phyloP scores from a whole-genome alignment of 1,140 invertebrate species.

The Philopotamus ludificatus region DNA sequence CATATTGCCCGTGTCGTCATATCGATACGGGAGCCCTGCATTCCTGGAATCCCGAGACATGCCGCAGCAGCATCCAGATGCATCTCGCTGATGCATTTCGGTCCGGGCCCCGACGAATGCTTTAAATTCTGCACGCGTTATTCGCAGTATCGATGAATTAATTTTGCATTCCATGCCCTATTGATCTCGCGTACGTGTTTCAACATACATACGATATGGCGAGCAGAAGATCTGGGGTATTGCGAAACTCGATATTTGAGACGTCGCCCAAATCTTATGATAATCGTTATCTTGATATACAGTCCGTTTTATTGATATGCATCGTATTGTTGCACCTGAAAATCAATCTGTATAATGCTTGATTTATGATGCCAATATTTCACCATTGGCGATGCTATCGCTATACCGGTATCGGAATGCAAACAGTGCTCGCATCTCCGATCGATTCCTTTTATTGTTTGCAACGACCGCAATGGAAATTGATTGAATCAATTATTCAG shows the following conservation, averaged over 20 bases:
- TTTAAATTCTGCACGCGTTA: slow-evolving; percentile 5
- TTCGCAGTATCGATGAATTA: neutral
- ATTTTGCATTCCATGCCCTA: neutral
- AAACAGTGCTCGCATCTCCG: neutral
- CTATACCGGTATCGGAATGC: neutral
- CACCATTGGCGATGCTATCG: neutral
- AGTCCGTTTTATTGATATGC: too few species aligned
- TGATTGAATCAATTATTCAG: neutral
- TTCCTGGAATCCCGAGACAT: slow-evolving; percentile 21
- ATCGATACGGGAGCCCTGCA: slow-evolving; percentile 10
- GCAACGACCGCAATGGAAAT: neutral
- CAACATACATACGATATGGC: too few species aligned
- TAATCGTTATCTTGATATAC: too few species aligned
- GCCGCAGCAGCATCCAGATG: slow-evolving; percentile 8
- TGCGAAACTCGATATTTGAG: too few species aligned
- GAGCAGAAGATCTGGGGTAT: too few species aligned
- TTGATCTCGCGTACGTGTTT: neutral
- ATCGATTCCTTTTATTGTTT: neutral
- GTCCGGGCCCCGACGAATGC: neutral
- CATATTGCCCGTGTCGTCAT: slow-evolving; percentile 18
- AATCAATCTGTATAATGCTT: too few species aligned
- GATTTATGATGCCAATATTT: neutral
- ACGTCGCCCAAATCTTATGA: too few species aligned
- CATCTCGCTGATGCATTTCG: slow-evolving; percentile 14
- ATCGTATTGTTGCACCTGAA: too few species aligned